Evolutionary conservation across 2,113 vertebrate species (phyloP).

Genomic region (Cryptomyrus ogoouensis): DNA sequence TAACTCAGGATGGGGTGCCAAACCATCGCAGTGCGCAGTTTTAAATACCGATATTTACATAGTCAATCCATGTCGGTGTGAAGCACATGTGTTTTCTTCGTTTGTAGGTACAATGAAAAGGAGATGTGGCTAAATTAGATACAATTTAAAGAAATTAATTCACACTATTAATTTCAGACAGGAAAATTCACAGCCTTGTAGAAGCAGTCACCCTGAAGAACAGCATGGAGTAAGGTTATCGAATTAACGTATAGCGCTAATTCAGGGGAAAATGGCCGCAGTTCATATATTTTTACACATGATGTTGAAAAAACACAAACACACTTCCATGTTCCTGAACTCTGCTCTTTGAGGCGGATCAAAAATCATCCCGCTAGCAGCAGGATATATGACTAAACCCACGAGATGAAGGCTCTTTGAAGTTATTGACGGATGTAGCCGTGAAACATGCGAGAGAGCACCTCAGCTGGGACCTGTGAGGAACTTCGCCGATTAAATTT

Average conservation of each 20-base stretch:
- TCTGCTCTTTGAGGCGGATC: background rate
- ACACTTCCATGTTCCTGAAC: background rate
- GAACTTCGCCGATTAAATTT: constrained; percentile 6
- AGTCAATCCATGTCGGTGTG: background rate
- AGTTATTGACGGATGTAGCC: background rate
- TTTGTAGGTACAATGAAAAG: background rate
- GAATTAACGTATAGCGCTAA: background rate
- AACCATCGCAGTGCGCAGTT: background rate
- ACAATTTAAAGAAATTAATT: background rate
- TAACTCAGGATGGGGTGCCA: background rate
- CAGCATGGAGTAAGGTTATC: background rate
- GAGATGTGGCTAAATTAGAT: background rate
- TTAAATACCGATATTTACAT: background rate
- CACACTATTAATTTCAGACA: background rate
- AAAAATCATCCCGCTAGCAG: constrained; percentile 1
- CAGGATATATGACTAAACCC: constrained; percentile 13
- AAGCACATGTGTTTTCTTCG: background rate
- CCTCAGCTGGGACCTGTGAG: background rate
- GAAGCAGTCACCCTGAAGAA: background rate
- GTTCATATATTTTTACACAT: constrained; percentile 9
- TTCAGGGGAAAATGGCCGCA: background rate
- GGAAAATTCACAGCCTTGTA: background rate
- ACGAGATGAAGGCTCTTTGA: background rate
- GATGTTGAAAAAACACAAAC: background rate
- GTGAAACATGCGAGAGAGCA: background rate